Evolutionary conservation across 1,140 invertebrate genomes (phyloP).

Genomic region (Hylyphantes graminicola): DNA sequence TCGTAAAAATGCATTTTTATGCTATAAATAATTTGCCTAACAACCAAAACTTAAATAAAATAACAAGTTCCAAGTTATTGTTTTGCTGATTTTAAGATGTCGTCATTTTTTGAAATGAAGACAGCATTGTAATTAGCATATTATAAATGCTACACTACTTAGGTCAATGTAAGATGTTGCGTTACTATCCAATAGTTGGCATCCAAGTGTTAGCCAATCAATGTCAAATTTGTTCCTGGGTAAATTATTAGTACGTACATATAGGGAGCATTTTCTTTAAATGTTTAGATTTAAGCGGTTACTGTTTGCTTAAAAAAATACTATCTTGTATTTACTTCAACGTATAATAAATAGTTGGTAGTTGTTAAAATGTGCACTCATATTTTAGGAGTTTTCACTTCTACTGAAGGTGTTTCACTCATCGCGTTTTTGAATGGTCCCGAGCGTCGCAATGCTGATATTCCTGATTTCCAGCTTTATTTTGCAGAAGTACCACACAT

Average conservation of each 20-base stretch:
- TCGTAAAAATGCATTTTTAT: too few relatives aligned
- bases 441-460: not conserved
- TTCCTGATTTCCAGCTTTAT: constrained; percentile 5
- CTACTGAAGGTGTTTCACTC: not conserved
- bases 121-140: too few relatives aligned
- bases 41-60: too few relatives aligned
- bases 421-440: not conserved
- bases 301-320: not conserved
- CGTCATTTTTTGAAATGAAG: too few relatives aligned
- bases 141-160: too few relatives aligned
- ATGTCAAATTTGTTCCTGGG: too few relatives aligned
- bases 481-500: not conserved
- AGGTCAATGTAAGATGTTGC: too few relatives aligned
- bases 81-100: too few relatives aligned
- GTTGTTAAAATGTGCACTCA: not conserved
- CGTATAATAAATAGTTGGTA: not conserved
- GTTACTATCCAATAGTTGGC: too few relatives aligned
- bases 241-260: not conserved
- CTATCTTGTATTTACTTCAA: not conserved
- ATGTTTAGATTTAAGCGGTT: not conserved
- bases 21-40: too few relatives aligned
- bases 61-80: too few relatives aligned
- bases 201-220: too few relatives aligned
- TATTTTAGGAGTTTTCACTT: not conserved
- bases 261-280: not conserved